These are phyloP conservation scores for Orchesella cincta DNA, from an alignment of 1,140 invertebrate species.

Conservation along the genomic window DNA sequence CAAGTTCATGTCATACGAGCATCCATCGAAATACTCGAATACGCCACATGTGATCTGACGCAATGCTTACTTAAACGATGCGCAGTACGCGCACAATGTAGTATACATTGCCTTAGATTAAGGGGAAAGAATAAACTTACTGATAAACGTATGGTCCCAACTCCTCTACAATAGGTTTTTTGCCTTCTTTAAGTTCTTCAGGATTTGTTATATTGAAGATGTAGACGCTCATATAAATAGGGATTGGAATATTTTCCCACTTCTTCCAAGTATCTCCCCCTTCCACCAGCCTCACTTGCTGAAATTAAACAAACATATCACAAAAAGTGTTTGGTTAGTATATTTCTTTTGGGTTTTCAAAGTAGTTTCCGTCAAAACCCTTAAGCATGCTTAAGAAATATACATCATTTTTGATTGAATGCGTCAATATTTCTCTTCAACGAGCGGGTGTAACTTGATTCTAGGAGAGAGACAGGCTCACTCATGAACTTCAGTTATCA, in stretches of 20 bases:
- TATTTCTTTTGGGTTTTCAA: background rate
- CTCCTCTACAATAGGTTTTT: constrained; percentile 56
- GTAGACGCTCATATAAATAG: constrained; percentile 37
- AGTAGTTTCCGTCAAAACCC: background rate
- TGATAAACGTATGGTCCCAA: constrained; percentile 61
- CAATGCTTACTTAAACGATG: too few relatives aligned
- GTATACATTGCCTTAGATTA: background rate
- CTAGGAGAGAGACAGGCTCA: background rate
- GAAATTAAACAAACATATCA: background rate
- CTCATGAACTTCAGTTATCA: too few relatives aligned
- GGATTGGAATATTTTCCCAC: constrained; percentile 43
- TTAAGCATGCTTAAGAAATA: too few relatives aligned
- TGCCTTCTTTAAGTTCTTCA: constrained; percentile 55
- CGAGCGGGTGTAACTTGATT: background rate
- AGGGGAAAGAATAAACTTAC: constrained; percentile 49
- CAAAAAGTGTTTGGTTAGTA: too few relatives aligned
- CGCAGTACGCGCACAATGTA: too few relatives aligned
- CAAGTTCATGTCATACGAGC: too few relatives aligned
- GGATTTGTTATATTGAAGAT: constrained; percentile 54
- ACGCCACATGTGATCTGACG: too few relatives aligned
- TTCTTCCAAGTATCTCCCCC: constrained; percentile 41
- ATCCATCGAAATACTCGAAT: too few relatives aligned
- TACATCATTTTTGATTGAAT: too few relatives aligned
- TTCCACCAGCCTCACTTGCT: constrained; percentile 32
- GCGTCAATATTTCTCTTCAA: too few relatives aligned